Evolutionary conservation across 2,888 invertebrate genomes (phyloP), one percentile per base, ranked within the genome.

Genomic region (Poecilus cupreus): DNA sequence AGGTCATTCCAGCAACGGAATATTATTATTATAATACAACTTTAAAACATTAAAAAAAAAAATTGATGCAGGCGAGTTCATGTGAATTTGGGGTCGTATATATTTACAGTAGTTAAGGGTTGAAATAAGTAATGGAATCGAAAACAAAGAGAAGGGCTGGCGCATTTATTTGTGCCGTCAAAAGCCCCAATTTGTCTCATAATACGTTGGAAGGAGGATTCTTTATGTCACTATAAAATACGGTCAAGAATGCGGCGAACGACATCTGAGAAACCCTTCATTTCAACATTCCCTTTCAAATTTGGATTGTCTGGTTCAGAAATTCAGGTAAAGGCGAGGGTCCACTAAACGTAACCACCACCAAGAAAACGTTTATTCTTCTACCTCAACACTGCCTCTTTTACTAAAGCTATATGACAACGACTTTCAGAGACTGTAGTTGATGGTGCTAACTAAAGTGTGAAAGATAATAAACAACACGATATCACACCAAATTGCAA

Each of bases 191-290:
- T 60, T 60, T 60, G 60, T 60, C 60, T 60, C 26, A 24, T 60
- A 60, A 60, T 43, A 60, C 60, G 18, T 60, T 60, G 22, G 22
- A 13, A 6, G 60, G 24, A 60, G 60, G 43, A n/a, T 43, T 60
- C 26, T 26, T 60, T 60, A 60, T 60, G 60, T 60, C 60, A 60
- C 24, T 26, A 60, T 60, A 60, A 60, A 60, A 60, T 60, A 32
- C 26, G n/a, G 24, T 13, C 5, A 60, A 60, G 60, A 60, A 60
- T 60, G 60, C n/a, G 60, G 13, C 26, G 11, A 60, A 13, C 26
- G 60, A 60, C 60, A 24, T 24, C 24, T 60, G 24, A 60, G 54
- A 20, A 54, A 54, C 54, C 54, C 20, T 54, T 54, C 18, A 32
- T 32, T 8, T 32, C 32, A 32, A 32, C 32, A 32, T 32, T 43